These are phyloP conservation scores for Staurois parvus DNA, from an alignment of 2,797 vertebrate genomes.

Conservation along the genomic window DNA sequence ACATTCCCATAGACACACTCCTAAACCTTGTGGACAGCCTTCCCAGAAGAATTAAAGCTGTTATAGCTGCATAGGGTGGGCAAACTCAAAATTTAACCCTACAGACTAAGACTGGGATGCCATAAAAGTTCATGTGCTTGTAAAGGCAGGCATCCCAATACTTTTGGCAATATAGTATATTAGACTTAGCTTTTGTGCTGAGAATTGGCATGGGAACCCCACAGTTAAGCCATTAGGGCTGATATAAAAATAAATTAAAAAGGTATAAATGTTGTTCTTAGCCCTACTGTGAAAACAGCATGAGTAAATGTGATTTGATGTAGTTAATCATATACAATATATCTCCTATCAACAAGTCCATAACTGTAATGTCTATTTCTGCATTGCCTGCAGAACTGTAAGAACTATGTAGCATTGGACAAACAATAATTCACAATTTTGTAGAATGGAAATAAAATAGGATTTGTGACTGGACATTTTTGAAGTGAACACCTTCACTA, in stretches of 20 bases:
- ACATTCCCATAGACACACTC: no score
- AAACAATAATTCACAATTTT: background rate
- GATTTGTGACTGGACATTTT: background rate
- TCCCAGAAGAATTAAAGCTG: no score
- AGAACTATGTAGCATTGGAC: background rate
- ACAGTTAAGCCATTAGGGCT: background rate
- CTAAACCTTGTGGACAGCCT: no score
- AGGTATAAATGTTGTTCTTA: background rate
- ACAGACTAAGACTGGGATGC: no score
- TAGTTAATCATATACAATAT: background rate
- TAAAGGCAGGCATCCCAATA: no score
- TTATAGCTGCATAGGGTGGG: no score
- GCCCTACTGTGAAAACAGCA: background rate
- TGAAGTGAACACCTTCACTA: no score
- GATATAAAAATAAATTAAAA: background rate
- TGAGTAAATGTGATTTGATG: slow-evolving; percentile 1
- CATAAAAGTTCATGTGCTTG: no score
- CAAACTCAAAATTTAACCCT: no score
- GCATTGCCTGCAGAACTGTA: background rate
- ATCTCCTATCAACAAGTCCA: background rate
- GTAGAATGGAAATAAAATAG: no score
- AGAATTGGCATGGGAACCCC: background rate
- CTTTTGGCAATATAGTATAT: no score
- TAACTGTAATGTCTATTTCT: background rate
- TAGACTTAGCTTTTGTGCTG: background rate